A percentile compares a stretch with the other conserved stretches of the same genome.
Evolutionary conservation across 2,888 invertebrate genomes (phyloP).

Genomic region (Lasioglossum lativentre): DNA sequence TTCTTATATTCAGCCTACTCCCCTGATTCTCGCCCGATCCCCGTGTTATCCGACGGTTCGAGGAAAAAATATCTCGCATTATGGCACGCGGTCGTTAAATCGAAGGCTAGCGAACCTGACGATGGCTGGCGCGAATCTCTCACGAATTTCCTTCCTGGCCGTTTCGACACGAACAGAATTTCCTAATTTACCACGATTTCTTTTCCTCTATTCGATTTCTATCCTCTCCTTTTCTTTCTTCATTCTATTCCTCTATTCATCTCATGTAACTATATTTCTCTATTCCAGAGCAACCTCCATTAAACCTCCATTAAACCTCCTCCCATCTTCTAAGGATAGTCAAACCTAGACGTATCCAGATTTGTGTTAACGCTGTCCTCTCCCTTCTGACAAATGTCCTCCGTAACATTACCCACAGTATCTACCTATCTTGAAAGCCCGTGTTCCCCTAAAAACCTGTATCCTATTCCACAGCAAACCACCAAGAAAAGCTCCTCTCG

Average conservation of each 20-base stretch:
- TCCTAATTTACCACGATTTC: not conserved
- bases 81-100: not conserved
- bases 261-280: too few relatives aligned
- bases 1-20: conserved; percentile 7
- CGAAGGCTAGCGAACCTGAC: not conserved
- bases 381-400: not conserved
- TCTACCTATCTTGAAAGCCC: not conserved
- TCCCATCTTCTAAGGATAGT: not conserved
- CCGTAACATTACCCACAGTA: not conserved
- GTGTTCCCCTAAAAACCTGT: not conserved
- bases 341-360: not conserved
- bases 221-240: not conserved
- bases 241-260: too few relatives aligned
- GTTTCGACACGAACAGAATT: not conserved
- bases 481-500: not conserved
- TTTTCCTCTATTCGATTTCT: not conserved
- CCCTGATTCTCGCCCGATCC: not conserved
- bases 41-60: not conserved
- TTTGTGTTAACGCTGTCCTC: not conserved
- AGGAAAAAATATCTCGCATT: not conserved
- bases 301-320: too few relatives aligned
- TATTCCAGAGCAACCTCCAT: not conserved
- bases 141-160: not conserved
- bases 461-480: not conserved
- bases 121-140: not conserved